A percentile compares a stretch with the other conserved stretches of the same genome.
These are phyloP conservation scores for Catalaphyllia jardinei DNA, from an alignment of 64 coral and sea anemone species.

Conservation along the genomic window DNA sequence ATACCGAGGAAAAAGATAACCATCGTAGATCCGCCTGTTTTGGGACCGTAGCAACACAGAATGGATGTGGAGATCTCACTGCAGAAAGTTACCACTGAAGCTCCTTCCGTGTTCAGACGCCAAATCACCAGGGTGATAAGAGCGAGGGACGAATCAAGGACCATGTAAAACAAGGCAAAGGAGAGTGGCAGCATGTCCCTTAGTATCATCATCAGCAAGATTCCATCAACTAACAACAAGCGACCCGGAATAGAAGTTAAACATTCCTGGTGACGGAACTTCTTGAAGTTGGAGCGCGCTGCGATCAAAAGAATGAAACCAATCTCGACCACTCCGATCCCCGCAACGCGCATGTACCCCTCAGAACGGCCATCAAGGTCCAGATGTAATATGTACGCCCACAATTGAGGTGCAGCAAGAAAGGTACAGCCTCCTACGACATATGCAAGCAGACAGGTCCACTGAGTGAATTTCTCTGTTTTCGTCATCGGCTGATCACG, in stretches of 20 bases:
- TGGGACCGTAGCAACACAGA: neutral
- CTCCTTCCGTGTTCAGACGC: slow-evolving; percentile 16
- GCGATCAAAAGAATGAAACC: slow-evolving; percentile 42
- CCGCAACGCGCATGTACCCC: slow-evolving; percentile 30
- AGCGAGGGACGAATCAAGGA: slow-evolving; percentile 35
- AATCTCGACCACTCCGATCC: slow-evolving; percentile 33
- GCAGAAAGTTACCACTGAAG: slow-evolving; percentile 4
- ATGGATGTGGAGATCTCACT: slow-evolving; percentile 6
- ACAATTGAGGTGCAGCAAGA: slow-evolving; percentile 15
- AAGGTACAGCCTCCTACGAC: slow-evolving; percentile 24
- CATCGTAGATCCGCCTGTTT: neutral
- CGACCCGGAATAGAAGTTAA: slow-evolving; percentile 18
- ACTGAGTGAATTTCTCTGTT: slow-evolving; percentile 2
- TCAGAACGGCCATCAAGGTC: slow-evolving; percentile 20
- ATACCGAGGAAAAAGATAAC: slow-evolving; percentile 17
- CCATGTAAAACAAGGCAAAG: slow-evolving; percentile 36
- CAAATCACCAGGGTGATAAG: slow-evolving; percentile 46
- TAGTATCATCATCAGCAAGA: slow-evolving; percentile 9
- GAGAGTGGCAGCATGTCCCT: slow-evolving; percentile 31
- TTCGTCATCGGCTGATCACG: neutral
- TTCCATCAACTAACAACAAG: slow-evolving; percentile 31
- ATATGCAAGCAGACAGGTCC: slow-evolving; percentile 4
- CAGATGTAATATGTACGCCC: slow-evolving; percentile 5
- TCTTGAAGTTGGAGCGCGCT: slow-evolving; percentile 28
- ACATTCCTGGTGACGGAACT: slow-evolving; percentile 9